Conservation (phyloP, 2,797 vertebrate genomes). For the Lepilemur ruficaudatus region DNA sequence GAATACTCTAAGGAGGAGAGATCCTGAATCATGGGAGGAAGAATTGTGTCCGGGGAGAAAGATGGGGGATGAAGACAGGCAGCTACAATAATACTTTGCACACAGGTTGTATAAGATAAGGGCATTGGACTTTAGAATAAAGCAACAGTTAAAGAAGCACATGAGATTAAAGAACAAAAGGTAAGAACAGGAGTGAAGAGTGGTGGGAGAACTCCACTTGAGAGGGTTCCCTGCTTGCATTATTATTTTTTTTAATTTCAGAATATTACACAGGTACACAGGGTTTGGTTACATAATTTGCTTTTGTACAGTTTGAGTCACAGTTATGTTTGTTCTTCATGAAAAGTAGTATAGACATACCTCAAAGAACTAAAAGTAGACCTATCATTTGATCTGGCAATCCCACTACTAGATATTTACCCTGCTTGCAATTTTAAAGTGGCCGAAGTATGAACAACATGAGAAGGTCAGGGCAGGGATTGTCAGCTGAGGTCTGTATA, state of each 20-base stretch:
- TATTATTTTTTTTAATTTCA: background rate
- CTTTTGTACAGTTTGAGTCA: too few relatives aligned
- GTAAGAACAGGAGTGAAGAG: background rate
- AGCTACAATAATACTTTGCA: background rate
- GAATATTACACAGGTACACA: too few relatives aligned
- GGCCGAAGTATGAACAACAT: background rate
- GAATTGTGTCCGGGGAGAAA: background rate
- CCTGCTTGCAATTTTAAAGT: background rate
- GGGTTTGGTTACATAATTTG: too few relatives aligned
- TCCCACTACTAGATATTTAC: too few relatives aligned
- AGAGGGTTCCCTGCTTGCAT: background rate
- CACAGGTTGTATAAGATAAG: background rate
- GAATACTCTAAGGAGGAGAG: background rate
- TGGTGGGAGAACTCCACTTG: background rate
- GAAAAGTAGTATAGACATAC: too few relatives aligned
- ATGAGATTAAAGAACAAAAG: background rate
- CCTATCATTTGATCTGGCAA: too few relatives aligned
- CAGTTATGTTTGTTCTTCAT: too few relatives aligned
- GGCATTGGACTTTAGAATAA: background rate
- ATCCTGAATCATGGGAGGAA: background rate
- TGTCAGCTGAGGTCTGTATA: background rate
- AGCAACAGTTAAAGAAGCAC: background rate
- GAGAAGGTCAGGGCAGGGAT: background rate
- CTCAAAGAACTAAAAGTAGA: too few relatives aligned
- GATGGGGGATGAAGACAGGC: rapidly evolving